These are phyloP conservation scores for Valencia hispanica DNA, from an alignment of 2,797 vertebrate species.

Conservation along the genomic window DNA sequence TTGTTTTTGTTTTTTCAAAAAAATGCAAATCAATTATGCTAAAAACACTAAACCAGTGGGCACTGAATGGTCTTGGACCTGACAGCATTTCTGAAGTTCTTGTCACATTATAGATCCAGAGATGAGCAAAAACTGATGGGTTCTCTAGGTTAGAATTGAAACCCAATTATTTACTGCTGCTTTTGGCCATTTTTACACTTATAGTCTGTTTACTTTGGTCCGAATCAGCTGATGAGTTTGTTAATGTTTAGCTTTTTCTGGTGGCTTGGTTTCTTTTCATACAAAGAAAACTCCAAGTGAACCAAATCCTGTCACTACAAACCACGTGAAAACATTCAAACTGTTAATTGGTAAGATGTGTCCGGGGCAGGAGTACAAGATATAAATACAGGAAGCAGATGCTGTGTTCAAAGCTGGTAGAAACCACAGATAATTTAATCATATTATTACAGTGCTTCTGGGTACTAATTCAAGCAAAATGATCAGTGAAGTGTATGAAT, in stretches of 20 bases:
- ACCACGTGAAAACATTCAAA: neutral
- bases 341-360: neutral
- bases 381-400: neutral
- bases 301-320: neutral
- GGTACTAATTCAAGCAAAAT: neutral
- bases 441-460: neutral
- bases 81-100: too few species aligned
- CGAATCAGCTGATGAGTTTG: neutral
- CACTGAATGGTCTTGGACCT: too few species aligned
- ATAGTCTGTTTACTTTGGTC: too few species aligned
- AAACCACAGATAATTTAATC: neutral
- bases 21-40: too few species aligned
- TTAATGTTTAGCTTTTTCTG: neutral
- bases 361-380: neutral
- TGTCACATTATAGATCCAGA: neutral
- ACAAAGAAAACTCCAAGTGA: neutral
- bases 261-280: neutral
- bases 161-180: neutral
- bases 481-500: neutral
- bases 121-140: neutral
- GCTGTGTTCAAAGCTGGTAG: neutral
- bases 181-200: neutral
- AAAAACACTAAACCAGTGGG: too few species aligned
- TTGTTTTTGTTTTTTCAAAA: too few species aligned
- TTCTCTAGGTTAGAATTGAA: neutral